Evolutionary conservation across 2,113 vertebrate species (phyloP).

Genomic region (Monopterus albus): DNA sequence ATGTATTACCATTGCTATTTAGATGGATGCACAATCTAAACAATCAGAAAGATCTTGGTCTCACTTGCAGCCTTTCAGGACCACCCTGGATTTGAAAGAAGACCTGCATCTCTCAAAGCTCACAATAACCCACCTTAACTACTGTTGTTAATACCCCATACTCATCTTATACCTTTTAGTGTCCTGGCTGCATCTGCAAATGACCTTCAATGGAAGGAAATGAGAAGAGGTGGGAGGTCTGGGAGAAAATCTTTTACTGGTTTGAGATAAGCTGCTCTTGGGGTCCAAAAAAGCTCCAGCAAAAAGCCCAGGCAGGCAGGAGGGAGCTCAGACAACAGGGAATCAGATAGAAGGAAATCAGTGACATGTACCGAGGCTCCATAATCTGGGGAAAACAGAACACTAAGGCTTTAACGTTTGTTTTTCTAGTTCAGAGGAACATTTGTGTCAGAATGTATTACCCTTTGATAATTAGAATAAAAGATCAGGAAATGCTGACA

Average conservation of each 20-base stretch:
- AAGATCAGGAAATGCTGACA: constrained; percentile 10
- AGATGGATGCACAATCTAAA: constrained; percentile 6
- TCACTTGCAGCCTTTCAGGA: background rate
- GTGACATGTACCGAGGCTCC: constrained; percentile 17
- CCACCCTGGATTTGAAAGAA: constrained; percentile 20
- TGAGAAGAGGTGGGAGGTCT: constrained; percentile 58
- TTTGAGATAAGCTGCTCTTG: constrained; percentile 66
- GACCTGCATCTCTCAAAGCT: too few relatives aligned
- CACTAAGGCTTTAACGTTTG: constrained; percentile 43
- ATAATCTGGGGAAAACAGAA: constrained; percentile 47
- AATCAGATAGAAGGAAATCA: constrained; percentile 51
- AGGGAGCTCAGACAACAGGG: constrained; percentile 34
- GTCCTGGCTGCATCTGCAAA: constrained; percentile 14
- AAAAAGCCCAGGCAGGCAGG: constrained; percentile 44
- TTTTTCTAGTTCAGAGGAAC: constrained; percentile 28
- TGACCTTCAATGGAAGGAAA: constrained; percentile 44
- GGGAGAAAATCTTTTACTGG: constrained; percentile 54
- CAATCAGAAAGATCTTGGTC: constrained; percentile 1
- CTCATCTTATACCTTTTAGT: constrained; percentile 29
- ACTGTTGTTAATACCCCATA: constrained; percentile 1
- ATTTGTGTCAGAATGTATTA: constrained; percentile 12
- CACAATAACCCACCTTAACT: constrained; percentile 17
- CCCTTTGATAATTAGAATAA: constrained; percentile 33
- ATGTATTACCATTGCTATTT: background rate
- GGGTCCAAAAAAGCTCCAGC: constrained; percentile 40